Percentiles rank a stretch among this genome's conserved stretches.
phyloP scores from a whole-genome alignment of 2,888 invertebrate genomes.

The Siphlonurus alternatus region DNA sequence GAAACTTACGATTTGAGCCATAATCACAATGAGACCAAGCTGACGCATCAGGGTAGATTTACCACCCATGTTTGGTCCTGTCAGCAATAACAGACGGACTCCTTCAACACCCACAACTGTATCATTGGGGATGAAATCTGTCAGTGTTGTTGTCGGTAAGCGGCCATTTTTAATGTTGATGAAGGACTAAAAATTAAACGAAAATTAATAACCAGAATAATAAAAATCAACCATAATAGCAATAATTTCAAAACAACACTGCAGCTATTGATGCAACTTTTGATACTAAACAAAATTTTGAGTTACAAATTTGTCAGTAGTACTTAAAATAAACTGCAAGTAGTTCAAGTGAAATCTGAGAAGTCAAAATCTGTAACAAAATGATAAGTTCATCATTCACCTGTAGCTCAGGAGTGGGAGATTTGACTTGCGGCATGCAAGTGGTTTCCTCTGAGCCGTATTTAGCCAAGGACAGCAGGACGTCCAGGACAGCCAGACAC shows the following conservation, averaged over 20 bases:
- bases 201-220: neutral
- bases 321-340: no score
- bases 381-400: no score
- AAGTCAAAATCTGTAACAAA: no score
- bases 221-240: neutral
- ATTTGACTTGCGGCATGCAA: conserved; percentile 44
- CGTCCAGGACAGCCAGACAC: conserved; percentile 68
- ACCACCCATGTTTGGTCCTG: conserved; percentile 98
- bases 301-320: no score
- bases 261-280: no score
- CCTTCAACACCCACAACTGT: conserved; percentile 41
- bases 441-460: conserved; percentile 56
- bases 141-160: conserved; percentile 70
- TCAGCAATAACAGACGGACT: conserved; percentile 49
- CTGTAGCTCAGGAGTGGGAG: neutral
- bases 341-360: no score
- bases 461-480: conserved; percentile 62
- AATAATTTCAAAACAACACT: neutral
- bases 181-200: conserved; percentile 39
- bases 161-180: conserved; percentile 68
- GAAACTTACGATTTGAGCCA: conserved; percentile 78
- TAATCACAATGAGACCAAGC: conserved; percentile 68
- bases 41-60: conserved; percentile 98
- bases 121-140: conserved; percentile 85
- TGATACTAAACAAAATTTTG: no score